Percentiles rank a stretch among this genome's conserved stretches.
phyloP scores from a whole-genome alignment of 2,113 vertebrate genomes.

The Nyctibius bracteatus region DNA sequence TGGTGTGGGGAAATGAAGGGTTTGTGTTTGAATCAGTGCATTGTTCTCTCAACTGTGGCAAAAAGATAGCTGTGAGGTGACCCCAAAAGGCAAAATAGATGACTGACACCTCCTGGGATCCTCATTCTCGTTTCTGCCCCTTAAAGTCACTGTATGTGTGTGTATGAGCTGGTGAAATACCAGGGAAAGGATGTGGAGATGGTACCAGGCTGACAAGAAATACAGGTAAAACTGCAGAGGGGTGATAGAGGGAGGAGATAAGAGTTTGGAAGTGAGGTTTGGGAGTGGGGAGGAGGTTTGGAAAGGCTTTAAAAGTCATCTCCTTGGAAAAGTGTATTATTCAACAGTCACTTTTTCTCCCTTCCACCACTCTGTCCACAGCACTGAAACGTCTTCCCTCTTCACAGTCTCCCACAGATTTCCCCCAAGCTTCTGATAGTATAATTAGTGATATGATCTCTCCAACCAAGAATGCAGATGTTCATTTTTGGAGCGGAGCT shows the following conservation, averaged over 20 bases:
- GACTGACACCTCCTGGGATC: background rate
- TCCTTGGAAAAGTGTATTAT: background rate
- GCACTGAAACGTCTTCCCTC: background rate
- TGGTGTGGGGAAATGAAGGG: background rate
- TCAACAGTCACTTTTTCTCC: background rate
- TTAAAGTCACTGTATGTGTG: background rate
- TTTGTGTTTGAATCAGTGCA: background rate
- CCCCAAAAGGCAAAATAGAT: background rate
- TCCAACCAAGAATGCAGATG: background rate
- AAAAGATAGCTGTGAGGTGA: background rate
- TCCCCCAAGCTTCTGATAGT: background rate
- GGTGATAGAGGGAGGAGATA: accelerated
- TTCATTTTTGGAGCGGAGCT: background rate
- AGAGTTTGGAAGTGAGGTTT: background rate
- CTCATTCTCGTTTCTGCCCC: background rate
- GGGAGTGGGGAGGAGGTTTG: background rate
- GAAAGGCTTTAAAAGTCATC: background rate
- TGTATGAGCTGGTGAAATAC: background rate
- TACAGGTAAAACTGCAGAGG: accelerated
- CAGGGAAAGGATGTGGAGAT: background rate
- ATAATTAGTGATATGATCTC: background rate
- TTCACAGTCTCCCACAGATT: background rate
- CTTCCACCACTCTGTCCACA: background rate
- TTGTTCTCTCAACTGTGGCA: background rate
- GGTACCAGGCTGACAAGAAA: background rate